Evolutionary conservation across 2,113 vertebrate genomes (phyloP).

Genomic region (Planiliza haematocheilus): DNA sequence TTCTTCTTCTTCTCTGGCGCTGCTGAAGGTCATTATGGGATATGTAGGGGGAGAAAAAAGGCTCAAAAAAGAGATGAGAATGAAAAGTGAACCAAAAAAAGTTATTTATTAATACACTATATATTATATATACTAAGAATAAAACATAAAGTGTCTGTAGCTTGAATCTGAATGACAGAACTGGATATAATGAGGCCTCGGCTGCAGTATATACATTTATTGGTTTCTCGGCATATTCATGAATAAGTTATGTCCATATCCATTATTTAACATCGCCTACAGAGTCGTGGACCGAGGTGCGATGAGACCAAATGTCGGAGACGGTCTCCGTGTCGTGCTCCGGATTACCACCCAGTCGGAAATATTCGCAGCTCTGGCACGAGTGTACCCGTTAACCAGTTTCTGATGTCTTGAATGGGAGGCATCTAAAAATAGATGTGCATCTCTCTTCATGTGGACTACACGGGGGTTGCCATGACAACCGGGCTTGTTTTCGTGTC

Average conservation of each 20-base stretch:
- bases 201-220: neutral
- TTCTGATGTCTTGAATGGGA: constrained; percentile 67
- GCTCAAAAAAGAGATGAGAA: neutral
- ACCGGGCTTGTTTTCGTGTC: constrained; percentile 82
- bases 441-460: constrained; percentile 71
- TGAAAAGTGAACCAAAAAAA: neutral
- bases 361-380: constrained; percentile 48
- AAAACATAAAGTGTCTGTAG: neutral
- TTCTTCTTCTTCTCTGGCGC: neutral
- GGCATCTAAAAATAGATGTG: constrained; percentile 82
- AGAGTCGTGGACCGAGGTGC: neutral
- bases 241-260: constrained; percentile 7
- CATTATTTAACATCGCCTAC: neutral
- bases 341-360: constrained; percentile 18
- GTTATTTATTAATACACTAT: neutral
- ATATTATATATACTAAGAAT: too few species aligned
- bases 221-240: constrained; percentile 6
- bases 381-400: constrained; percentile 70
- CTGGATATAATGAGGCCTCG: neutral
- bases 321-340: neutral
- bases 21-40: neutral
- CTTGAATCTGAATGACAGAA: neutral
- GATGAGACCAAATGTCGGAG: neutral
- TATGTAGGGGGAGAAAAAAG: neutral
- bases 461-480: constrained; percentile 79